Conservation (phyloP, 1,140 invertebrate genomes). For the Trichonephila clavata region DNA sequence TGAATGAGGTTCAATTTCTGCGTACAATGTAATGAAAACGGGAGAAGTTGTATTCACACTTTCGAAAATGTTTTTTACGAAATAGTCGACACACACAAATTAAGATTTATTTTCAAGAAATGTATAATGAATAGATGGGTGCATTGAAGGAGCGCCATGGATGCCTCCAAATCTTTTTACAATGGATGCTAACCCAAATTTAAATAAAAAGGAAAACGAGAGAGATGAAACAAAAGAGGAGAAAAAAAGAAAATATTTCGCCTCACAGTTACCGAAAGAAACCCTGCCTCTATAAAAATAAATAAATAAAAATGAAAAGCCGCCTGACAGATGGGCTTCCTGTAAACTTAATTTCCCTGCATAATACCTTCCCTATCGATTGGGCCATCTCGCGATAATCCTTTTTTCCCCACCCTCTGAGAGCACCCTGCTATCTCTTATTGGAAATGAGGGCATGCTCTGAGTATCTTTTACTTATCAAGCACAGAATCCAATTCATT, state of each 20-base stretch:
- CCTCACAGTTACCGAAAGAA: not conserved
- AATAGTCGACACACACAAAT: too few species aligned
- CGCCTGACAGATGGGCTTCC: not conserved
- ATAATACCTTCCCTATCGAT: not conserved
- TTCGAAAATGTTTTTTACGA: too few species aligned
- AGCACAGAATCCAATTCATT: too few species aligned
- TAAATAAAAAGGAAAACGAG: not conserved
- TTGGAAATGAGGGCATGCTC: not conserved
- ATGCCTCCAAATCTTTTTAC: not conserved
- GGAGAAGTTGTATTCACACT: too few species aligned
- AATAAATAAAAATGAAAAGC: not conserved
- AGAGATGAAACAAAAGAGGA: not conserved
- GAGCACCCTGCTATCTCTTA: not conserved
- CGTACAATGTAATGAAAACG: too few species aligned
- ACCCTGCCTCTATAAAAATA: not conserved
- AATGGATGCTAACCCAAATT: not conserved
- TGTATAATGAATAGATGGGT: too few species aligned
- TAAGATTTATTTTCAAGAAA: too few species aligned
- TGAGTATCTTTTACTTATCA: not conserved
- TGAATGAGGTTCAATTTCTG: too few species aligned
- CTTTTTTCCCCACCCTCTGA: not conserved
- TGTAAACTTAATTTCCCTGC: slow-evolving; percentile 20
- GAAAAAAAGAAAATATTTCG: not conserved
- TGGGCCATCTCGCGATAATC: not conserved
- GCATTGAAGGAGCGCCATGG: not conserved